These are phyloP conservation scores for Caenorhabditis briggsae DNA, from an alignment of 1,140 invertebrate genomes.

Conservation along the genomic window DNA sequence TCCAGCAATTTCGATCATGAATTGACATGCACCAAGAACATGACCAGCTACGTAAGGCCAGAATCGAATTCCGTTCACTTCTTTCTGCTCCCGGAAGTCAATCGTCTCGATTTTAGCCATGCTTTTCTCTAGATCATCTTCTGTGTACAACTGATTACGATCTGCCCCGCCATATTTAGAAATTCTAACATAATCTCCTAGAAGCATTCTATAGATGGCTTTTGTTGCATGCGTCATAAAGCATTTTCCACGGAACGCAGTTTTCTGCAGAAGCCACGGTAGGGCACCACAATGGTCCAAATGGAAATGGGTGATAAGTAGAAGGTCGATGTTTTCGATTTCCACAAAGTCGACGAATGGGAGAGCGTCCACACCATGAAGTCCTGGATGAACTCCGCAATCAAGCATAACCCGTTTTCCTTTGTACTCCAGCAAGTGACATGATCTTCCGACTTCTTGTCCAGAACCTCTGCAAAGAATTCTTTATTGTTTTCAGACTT, in stretches of 20 bases:
- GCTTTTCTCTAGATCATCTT: conserved; percentile 93
- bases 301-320: conserved; percentile 87
- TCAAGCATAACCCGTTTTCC: conserved; percentile 99
- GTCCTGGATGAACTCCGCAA: conserved; percentile 97
- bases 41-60: conserved; percentile 99
- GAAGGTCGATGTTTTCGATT: conserved; percentile 94
- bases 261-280: conserved; percentile 97
- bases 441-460: conserved; percentile 98
- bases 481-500: background rate
- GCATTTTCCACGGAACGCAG: conserved; percentile 95
- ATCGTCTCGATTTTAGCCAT: conserved; percentile 95
- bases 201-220: conserved; percentile 97
- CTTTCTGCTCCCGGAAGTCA: conserved; percentile 84
- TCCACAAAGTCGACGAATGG: conserved; percentile 98
- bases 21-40: conserved; percentile 98
- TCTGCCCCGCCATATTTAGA: conserved; percentile 77
- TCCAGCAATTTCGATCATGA: conserved; percentile 97
- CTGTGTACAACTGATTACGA: conserved; percentile 86
- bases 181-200: conserved; percentile 99
- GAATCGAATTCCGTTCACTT: conserved; percentile 92
- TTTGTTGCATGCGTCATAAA: conserved; percentile 99
- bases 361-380: conserved; percentile 95
- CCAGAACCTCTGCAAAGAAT: conserved; percentile 87
- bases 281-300: conserved; percentile 97
- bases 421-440: conserved; percentile 98